Evolutionary conservation across 1,140 invertebrate species (phyloP).

Genomic region (Drosophila sp.): DNA sequence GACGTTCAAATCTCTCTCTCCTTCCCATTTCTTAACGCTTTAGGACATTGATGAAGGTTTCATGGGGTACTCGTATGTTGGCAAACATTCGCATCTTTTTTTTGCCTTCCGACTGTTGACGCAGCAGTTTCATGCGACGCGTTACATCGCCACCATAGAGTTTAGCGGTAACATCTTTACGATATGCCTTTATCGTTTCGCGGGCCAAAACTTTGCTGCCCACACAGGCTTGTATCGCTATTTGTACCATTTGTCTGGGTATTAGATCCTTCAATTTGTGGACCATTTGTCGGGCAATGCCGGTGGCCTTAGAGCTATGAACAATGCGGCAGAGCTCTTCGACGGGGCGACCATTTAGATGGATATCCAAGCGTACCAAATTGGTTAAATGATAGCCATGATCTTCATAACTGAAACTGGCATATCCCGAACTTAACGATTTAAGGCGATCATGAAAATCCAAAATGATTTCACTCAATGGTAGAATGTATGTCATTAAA

Average conservation of each 20-base stretch:
- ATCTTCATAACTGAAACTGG: constrained; percentile 99
- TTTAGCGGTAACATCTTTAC: constrained; percentile 97
- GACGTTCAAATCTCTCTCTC: not conserved
- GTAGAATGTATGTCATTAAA: constrained; percentile 92
- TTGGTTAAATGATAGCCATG: constrained; percentile 88
- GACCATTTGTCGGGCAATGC: constrained; percentile 89
- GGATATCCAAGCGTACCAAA: constrained; percentile 88
- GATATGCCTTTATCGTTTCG: constrained; percentile 93
- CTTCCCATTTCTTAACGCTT: constrained; percentile 85
- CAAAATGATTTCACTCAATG: constrained; percentile 95
- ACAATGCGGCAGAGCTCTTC: constrained; percentile 95
- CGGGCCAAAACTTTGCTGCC: constrained; percentile 93
- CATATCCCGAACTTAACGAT: constrained; percentile 95
- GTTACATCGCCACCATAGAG: constrained; percentile 97
- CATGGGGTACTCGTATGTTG: constrained; percentile 94
- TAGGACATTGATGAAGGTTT: constrained; percentile 97
- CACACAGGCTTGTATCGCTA: constrained; percentile 94
- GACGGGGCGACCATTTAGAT: constrained; percentile 91
- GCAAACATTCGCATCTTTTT: constrained; percentile 95
- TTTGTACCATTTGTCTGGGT: constrained; percentile 93
- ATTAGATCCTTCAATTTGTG: constrained; percentile 93
- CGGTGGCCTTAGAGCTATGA: constrained; percentile 88
- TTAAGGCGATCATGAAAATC: constrained; percentile 98
- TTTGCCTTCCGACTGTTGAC: constrained; percentile 96
- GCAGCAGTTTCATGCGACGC: constrained; percentile 94